Evolutionary conservation across 2,797 vertebrate genomes (phyloP).

Genomic region (Limnodromus scolopaceus): DNA sequence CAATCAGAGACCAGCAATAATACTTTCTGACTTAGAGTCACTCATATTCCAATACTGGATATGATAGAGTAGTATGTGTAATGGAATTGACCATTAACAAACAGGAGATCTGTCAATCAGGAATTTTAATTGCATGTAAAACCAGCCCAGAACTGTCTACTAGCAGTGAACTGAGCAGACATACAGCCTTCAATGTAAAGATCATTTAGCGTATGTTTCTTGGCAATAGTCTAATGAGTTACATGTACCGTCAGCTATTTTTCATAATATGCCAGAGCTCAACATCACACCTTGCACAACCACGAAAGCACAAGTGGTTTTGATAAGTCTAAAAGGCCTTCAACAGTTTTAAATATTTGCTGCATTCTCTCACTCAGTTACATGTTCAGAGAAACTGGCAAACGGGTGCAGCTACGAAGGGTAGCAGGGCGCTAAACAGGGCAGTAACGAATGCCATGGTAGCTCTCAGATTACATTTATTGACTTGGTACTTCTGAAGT

Average conservation of each 20-base stretch:
- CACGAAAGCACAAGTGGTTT: conserved; percentile 28
- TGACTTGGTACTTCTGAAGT: neutral
- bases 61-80: neutral
- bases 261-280: neutral
- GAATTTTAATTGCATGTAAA: neutral
- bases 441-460: neutral
- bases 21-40: neutral
- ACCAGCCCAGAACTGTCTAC: neutral
- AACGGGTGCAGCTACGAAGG: neutral
- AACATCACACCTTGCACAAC: conserved; percentile 3
- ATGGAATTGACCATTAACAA: neutral
- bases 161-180: neutral
- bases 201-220: neutral
- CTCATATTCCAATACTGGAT: neutral
- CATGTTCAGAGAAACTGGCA: neutral
- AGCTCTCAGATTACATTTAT: neutral
- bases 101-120: neutral
- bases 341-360: neutral
- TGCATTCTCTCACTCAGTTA: neutral
- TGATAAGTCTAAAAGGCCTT: neutral
- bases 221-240: neutral
- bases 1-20: neutral
- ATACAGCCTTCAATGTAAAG: neutral
- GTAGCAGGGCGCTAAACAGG: neutral
- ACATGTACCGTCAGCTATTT: neutral